phyloP scores from a whole-genome alignment of 2,113 vertebrate species.

The Thunnus thynnus region DNA sequence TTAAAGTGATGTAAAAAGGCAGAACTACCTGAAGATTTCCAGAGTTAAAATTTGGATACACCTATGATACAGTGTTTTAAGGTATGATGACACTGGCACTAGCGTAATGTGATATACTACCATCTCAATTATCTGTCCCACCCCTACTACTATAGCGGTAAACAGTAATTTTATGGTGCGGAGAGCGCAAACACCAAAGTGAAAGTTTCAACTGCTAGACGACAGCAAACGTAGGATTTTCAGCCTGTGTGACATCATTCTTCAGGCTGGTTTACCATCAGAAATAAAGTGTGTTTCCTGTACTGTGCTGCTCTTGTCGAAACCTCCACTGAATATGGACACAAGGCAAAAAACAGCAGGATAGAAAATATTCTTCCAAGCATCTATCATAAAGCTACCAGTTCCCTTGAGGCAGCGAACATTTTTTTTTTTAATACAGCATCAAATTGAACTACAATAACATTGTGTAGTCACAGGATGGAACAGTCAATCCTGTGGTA shows the following conservation, averaged over 20 bases:
- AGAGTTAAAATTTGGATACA: no score
- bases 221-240: constrained; percentile 1
- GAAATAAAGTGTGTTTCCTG: constrained; percentile 3
- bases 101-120: constrained; percentile 15
- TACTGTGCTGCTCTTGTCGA: constrained; percentile 15
- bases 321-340: constrained; percentile 6
- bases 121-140: not conserved
- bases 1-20: no score
- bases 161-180: not conserved
- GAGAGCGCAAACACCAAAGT: constrained; percentile 2
- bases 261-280: constrained; percentile 18
- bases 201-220: not conserved
- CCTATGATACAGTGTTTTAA: no score
- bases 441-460: constrained; percentile 72
- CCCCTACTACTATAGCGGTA: not conserved
- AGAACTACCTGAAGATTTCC: no score
- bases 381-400: constrained; percentile 42
- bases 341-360: constrained; percentile 21
- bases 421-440: constrained; percentile 57
- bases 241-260: not conserved
- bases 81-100: no score
- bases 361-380: constrained; percentile 45
- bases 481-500: constrained; percentile 69
- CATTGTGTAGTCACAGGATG: constrained; percentile 68
- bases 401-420: constrained; percentile 43